Evolutionary conservation across 2,888 invertebrate genomes (phyloP), one percentile per base, ranked within the genome.

Genomic region (Eupithecia subfuscata): DNA sequence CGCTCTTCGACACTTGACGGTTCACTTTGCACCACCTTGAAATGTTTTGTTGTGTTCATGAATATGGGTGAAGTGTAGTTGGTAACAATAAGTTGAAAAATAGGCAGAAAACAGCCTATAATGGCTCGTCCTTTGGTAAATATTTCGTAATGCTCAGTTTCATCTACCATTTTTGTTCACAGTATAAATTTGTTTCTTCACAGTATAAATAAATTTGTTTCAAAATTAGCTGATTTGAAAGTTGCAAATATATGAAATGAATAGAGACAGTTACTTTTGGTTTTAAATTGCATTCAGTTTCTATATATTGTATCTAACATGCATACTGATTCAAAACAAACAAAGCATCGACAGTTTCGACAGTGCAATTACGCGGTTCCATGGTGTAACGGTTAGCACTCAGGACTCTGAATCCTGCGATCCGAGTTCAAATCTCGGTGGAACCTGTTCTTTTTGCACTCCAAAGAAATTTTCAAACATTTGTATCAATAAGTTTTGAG

Each of bases 361-460:
- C 0, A 7, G 0, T 0, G 1, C 2, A 6, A 8, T 64, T 70
- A 60, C 7, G 73, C 85, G 92, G 92, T 93, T 91, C 93, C 93
- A 93, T 94, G 92, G 93, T 94, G 96, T 96, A 96, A 96, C 95
- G 96, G 96, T 96, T 96, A 96, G 96, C 96, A 96, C 96, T 96
- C 96, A 96, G 96, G 96, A 96, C 96, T 96, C 95, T 96, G 96
- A 96, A 96, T 96, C 96, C 96, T 96, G 96, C 96, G 96, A 96
- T 96, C 96, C 96, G 96, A 96, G 96, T 96, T 96, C 96, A 96
- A 96, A 96, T 96, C 96, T 96, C 96, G 96, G 96, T 96, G 96
- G 96, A 95, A 96, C 96, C 96, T 93, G 90, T 73, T 71, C 69
- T 76, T 76, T 76, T 74, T 76, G 73, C 70, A 30, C 45, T 37